Conservation (phyloP, 1,140 invertebrate species). For the Carcinoscorpius rotundicauda region DNA sequence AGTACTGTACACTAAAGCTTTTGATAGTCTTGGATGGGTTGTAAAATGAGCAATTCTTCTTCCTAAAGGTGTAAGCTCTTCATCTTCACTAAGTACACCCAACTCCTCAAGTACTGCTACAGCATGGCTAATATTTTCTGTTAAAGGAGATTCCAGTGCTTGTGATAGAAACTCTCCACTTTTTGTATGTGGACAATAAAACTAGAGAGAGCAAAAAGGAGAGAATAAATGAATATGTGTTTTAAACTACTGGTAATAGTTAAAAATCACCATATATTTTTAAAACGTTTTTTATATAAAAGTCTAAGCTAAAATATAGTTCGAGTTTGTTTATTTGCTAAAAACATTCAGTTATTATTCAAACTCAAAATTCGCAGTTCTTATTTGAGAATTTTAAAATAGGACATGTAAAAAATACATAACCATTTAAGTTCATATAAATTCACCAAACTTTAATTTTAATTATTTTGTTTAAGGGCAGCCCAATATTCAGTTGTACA, state of each 20-base stretch:
- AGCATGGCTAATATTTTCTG: slow-evolving; percentile 65
- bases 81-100: slow-evolving; percentile 43
- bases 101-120: slow-evolving; percentile 61
- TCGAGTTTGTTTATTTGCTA: too few species aligned
- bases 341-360: too few species aligned
- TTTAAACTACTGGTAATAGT: slow-evolving; percentile 36
- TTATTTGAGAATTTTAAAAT: too few species aligned
- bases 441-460: too few species aligned
- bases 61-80: slow-evolving; percentile 45
- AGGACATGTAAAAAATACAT: too few species aligned
- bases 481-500: too few species aligned
- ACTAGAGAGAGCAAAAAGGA: slow-evolving; percentile 17
- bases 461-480: too few species aligned
- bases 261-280: slow-evolving; percentile 25
- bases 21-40: slow-evolving; percentile 42
- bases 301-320: too few species aligned
- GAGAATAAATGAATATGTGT: slow-evolving; percentile 1
- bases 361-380: too few species aligned
- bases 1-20: slow-evolving; percentile 39
- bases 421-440: too few species aligned
- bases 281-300: not conserved
- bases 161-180: slow-evolving; percentile 55
- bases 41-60: slow-evolving; percentile 38
- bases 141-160: slow-evolving; percentile 73
- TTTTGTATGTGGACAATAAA: slow-evolving; percentile 32